These are phyloP conservation scores for Xenentodon cancila DNA, from an alignment of 2,797 vertebrate species.

Conservation along the genomic window DNA sequence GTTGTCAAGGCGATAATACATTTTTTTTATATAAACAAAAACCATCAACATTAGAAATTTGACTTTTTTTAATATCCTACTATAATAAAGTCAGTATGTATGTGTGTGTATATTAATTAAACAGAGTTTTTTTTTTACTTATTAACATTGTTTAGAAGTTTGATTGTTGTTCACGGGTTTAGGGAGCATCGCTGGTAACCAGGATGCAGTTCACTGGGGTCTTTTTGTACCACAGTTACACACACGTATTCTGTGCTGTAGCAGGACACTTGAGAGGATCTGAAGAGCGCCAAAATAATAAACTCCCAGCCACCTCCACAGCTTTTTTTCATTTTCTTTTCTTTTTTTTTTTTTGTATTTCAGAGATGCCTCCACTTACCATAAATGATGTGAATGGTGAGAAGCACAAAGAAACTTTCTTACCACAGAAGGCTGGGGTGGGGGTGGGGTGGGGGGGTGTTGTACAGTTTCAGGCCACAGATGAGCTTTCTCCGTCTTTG, in stretches of 20 bases:
- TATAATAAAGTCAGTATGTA: too few relatives aligned
- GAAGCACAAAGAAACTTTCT: slow-evolving; percentile 47
- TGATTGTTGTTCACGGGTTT: slow-evolving; percentile 3
- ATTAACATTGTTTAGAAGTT: not conserved
- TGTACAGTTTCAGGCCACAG: slow-evolving; percentile 62
- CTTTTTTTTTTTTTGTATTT: slow-evolving; percentile 13
- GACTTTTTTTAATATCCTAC: too few relatives aligned
- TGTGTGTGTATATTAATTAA: too few relatives aligned
- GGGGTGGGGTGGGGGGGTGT: slow-evolving; percentile 54
- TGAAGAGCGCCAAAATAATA: slow-evolving; percentile 34
- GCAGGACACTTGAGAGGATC: slow-evolving; percentile 15
- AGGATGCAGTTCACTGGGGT: slow-evolving; percentile 24
- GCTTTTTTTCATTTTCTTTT: slow-evolving; percentile 29
- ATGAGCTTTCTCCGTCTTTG: slow-evolving; percentile 55
- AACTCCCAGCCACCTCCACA: slow-evolving; percentile 30
- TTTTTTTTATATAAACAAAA: too few relatives aligned
- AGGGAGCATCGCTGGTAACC: not conserved
- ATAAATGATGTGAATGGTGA: slow-evolving; percentile 48
- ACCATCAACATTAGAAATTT: too few relatives aligned
- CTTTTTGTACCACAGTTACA: slow-evolving; percentile 12
- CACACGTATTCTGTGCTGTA: slow-evolving; percentile 12
- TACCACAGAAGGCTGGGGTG: slow-evolving; percentile 50
- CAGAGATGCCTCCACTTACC: slow-evolving; percentile 38
- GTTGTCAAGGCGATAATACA: slow-evolving; percentile 49
- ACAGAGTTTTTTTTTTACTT: too few relatives aligned